A percentile compares a stretch with the other conserved stretches of the same genome.
phyloP scores from a whole-genome alignment of 2,888 invertebrate genomes.

The Syrista parreyssii region DNA sequence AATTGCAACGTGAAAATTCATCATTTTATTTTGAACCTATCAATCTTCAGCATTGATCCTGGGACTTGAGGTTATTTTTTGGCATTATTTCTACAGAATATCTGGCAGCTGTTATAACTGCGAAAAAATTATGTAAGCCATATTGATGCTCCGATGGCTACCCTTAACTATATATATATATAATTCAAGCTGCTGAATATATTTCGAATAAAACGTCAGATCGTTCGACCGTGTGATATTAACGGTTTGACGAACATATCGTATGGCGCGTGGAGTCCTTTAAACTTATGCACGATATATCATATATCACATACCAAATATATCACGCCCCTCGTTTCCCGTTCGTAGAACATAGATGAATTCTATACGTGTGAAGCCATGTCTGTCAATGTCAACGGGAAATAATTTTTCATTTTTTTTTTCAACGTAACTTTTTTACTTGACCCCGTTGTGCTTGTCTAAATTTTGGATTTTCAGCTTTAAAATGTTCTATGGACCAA shows the following conservation, averaged over 20 bases:
- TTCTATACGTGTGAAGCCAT: background rate
- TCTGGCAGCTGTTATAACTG: background rate
- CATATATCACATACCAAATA: background rate
- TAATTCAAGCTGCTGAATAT: background rate
- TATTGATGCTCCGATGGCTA: background rate
- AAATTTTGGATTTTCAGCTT: background rate
- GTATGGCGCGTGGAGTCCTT: background rate
- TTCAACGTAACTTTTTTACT: background rate
- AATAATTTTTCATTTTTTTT: background rate
- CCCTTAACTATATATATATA: background rate
- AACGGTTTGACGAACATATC: background rate
- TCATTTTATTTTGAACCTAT: too few relatives aligned
- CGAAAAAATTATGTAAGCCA: background rate
- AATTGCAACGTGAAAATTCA: background rate
- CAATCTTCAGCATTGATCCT: background rate
- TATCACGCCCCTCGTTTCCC: background rate
- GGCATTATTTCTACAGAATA: background rate
- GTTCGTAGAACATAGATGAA: background rate
- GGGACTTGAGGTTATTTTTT: background rate
- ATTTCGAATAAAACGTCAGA: background rate
- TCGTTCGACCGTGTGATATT: background rate
- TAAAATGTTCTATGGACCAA: background rate
- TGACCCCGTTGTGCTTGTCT: background rate
- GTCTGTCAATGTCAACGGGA: background rate
- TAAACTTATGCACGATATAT: background rate